Evolutionary conservation across 2,797 vertebrate species (phyloP).

Genomic region (Hylomyscus alleni): DNA sequence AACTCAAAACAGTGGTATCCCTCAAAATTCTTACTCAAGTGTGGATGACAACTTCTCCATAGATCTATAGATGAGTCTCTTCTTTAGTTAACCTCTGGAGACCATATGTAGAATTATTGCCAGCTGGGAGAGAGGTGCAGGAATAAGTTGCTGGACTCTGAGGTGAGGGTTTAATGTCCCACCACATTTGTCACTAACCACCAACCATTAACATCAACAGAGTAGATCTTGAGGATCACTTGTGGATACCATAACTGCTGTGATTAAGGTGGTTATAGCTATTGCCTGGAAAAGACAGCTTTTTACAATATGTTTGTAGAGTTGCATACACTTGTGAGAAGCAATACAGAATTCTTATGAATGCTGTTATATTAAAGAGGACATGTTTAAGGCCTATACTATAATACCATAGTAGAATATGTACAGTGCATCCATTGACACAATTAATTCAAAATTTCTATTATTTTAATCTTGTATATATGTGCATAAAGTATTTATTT

Average conservation of each 20-base stretch:
- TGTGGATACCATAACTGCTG: neutral
- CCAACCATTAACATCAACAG: neutral
- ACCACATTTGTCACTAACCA: neutral
- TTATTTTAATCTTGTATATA: neutral
- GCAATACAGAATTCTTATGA: constrained; percentile 33
- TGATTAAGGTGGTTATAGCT: neutral
- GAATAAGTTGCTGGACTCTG: neutral
- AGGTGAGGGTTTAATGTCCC: neutral
- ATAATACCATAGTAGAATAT: constrained; percentile 10
- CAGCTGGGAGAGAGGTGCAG: neutral
- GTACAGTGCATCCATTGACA: neutral
- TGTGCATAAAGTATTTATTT: constrained; percentile 24
- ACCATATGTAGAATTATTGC: neutral
- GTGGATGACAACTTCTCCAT: neutral
- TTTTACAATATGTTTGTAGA: neutral
- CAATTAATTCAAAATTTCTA: constrained; percentile 1
- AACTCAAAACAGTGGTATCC: neutral
- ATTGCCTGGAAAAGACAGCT: neutral
- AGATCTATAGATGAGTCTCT: neutral
- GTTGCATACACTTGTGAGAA: neutral
- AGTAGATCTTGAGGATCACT: neutral
- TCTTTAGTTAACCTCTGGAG: neutral
- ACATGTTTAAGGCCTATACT: neutral
- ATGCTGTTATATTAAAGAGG: neutral
- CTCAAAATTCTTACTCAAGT: neutral